Percentiles rank a stretch among this genome's conserved stretches.
phyloP scores from a whole-genome alignment of 2,888 invertebrate species.

The Aphodius sticticus region DNA sequence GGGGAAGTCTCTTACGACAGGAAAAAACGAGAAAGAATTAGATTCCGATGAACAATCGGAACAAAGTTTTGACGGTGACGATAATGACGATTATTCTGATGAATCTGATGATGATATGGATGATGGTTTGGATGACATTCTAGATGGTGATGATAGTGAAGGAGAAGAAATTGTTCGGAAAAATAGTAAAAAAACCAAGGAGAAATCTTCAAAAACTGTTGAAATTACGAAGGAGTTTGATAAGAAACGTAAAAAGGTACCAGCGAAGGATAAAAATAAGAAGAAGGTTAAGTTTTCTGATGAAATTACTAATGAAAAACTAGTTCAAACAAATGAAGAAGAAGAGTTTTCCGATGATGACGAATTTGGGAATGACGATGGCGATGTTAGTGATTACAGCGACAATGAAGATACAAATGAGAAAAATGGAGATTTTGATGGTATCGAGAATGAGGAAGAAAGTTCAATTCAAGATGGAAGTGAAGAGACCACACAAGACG shows the following conservation, averaged over 20 bases:
- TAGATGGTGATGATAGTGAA: constrained; percentile 36
- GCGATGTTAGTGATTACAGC: constrained; percentile 39
- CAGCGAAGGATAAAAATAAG: constrained; percentile 24
- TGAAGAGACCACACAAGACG: constrained; percentile 45
- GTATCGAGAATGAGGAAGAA: constrained; percentile 33
- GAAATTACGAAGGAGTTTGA: too few species aligned
- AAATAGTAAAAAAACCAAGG: constrained; percentile 36
- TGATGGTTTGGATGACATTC: constrained; percentile 38
- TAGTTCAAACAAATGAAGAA: too few species aligned
- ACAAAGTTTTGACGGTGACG: constrained; percentile 33
- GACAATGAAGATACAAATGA: constrained; percentile 36
- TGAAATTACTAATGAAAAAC: constrained; percentile 9
- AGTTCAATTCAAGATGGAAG: constrained; percentile 21
- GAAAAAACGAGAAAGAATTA: constrained; percentile 50
- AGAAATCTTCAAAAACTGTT: constrained; percentile 11
- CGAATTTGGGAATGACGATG: constrained; percentile 36
- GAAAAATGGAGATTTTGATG: constrained; percentile 33
- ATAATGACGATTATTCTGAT: constrained; percentile 38
- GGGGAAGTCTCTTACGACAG: constrained; percentile 55
- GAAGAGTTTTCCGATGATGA: too few species aligned
- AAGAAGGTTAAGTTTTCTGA: constrained; percentile 33
- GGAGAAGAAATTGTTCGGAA: constrained; percentile 4
- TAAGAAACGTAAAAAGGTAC: constrained; percentile 23
- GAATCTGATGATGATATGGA: constrained; percentile 36
- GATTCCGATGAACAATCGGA: constrained; percentile 35